Evolutionary conservation across 2,797 vertebrate genomes (phyloP).

Genomic region (Octomys mimax): DNA sequence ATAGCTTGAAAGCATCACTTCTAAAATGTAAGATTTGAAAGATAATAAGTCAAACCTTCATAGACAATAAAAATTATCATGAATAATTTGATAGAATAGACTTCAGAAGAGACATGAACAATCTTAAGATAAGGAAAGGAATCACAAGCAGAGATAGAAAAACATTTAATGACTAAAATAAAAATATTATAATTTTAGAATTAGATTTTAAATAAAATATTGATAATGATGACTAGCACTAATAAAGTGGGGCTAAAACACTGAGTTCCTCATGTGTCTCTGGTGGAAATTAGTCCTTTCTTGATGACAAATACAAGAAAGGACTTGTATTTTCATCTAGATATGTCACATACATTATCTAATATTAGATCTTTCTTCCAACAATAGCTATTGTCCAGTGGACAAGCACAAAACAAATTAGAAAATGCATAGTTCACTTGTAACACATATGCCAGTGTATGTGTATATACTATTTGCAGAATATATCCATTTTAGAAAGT

Average conservation of each 20-base stretch:
- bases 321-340: background rate
- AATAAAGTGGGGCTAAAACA: background rate
- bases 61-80: conserved; percentile 55
- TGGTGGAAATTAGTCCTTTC: background rate
- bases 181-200: conserved; percentile 37
- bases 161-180: conserved; percentile 43
- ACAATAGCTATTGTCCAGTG: background rate
- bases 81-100: conserved; percentile 24
- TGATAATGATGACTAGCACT: background rate
- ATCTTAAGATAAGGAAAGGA: conserved; percentile 24
- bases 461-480: background rate
- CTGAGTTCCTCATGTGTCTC: background rate
- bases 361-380: background rate
- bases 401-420: conserved; percentile 41
- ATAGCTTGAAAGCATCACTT: conserved; percentile 72
- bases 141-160: conserved; percentile 35
- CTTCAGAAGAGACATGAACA: conserved; percentile 54
- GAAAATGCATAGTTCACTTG: background rate
- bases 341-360: background rate
- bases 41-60: conserved; percentile 67
- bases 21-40: conserved; percentile 64
- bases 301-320: background rate
- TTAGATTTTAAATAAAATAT: conserved; percentile 7
- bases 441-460: background rate
- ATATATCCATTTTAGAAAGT: background rate